Conservation (phyloP, 1,140 invertebrate genomes). For the Charaxes varanes region DNA sequence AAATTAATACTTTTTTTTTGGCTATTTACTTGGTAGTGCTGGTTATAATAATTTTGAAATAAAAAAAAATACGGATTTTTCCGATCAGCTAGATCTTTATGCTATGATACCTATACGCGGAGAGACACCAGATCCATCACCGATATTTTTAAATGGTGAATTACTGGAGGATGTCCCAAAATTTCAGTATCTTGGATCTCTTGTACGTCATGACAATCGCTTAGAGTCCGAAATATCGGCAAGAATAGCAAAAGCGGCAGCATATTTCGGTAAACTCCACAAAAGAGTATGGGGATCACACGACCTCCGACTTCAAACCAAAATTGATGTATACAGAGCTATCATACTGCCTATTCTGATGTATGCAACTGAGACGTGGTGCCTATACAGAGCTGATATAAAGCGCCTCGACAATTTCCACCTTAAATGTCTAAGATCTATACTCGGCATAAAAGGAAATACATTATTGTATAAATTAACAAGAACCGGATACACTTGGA, state of each 20-base stretch:
- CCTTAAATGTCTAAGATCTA: conserved; percentile 12
- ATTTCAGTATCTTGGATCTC: neutral
- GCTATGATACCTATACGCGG: no score
- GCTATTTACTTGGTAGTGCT: no score
- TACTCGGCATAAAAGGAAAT: conserved; percentile 8
- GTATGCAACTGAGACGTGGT: conserved; percentile 10
- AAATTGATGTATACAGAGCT: conserved; percentile 15
- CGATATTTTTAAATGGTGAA: no score
- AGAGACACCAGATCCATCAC: no score
- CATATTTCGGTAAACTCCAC: conserved; percentile 7
- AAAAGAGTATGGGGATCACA: conserved; percentile 4
- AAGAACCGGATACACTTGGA: no score
- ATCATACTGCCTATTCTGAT: conserved; percentile 10
- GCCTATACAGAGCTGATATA: conserved; percentile 10
- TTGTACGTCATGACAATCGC: neutral
- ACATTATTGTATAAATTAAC: no score
- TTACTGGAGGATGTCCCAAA: conserved; percentile 2
- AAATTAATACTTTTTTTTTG: no score
- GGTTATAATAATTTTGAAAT: no score
- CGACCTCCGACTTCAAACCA: conserved; percentile 6
- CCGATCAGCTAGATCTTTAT: no score
- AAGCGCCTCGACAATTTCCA: conserved; percentile 17
- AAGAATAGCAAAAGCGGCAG: conserved; percentile 9
- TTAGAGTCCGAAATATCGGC: conserved; percentile 2
- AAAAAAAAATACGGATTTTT: no score